Conservation (phyloP, 2,888 invertebrate species). For the Drosophila vallismaia region DNA sequence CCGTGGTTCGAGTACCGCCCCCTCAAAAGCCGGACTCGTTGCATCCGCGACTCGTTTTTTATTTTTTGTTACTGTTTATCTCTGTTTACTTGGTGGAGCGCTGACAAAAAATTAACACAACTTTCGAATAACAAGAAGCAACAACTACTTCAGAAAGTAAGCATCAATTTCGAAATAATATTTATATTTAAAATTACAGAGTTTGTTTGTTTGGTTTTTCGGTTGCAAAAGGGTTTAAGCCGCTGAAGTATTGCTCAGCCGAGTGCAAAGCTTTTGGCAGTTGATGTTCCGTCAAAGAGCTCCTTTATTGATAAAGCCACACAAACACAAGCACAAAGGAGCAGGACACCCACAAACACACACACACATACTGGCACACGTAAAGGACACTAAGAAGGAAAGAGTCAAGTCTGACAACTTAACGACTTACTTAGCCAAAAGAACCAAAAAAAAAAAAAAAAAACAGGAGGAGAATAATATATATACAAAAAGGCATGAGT, state of each 20-base stretch:
- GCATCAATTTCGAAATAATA: slow-evolving; percentile 1
- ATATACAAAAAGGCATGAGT: neutral
- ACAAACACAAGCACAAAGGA: slow-evolving; percentile 26
- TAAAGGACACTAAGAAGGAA: slow-evolving; percentile 1
- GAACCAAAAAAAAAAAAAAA: slow-evolving; percentile 18
- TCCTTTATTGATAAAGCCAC: slow-evolving; percentile 73
- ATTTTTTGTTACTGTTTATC: slow-evolving; percentile 27
- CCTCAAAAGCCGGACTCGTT: slow-evolving; percentile 8
- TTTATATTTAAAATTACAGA: slow-evolving; percentile 6
- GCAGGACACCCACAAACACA: slow-evolving; percentile 15
- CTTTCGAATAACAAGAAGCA: neutral
- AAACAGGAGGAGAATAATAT: neutral
- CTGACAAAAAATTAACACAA: neutral
- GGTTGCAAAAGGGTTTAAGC: neutral
- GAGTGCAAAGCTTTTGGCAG: slow-evolving; percentile 46
- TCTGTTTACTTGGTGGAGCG: slow-evolving; percentile 21
- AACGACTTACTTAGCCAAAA: slow-evolving; percentile 77
- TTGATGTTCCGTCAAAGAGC: slow-evolving; percentile 49
- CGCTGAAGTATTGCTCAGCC: slow-evolving; percentile 46
- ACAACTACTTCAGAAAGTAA: slow-evolving; percentile 19
- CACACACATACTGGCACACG: neutral
- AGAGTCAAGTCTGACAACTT: slow-evolving; percentile 67
- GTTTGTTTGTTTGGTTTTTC: slow-evolving; percentile 3
- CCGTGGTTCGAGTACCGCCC: slow-evolving; percentile 28
- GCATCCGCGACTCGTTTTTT: slow-evolving; percentile 17